Evolutionary conservation across 2,888 invertebrate species (phyloP), one percentile per base, ranked within the genome.

Genomic region (Auanema sp.): DNA sequence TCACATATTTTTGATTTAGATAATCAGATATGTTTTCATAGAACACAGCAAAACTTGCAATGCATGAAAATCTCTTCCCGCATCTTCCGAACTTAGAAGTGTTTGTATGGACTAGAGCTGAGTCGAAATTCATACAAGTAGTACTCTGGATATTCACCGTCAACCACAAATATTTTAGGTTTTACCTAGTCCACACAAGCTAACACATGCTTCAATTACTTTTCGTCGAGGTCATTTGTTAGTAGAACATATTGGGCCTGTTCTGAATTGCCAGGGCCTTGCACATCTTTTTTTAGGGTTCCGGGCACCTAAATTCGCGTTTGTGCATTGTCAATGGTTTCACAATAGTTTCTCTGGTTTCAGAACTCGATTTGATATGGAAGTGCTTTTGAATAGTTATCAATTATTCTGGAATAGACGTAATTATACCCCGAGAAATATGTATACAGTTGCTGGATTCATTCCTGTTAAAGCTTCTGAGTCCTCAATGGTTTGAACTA

Each of bases 301-400:
- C n/a, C 60, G 63, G 2, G 58, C 64, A 42, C 67, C 70, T 0
- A 11, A 47, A 12, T 49, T 49, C 1, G 65, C 70, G 67, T 69
- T n/a, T 43, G 66, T 59, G 2, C 49, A 56, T n/a, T 47, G 16
- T 54, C 21, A 33, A 42, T 11, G 41, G 58, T 58, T 58, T 57
- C 24, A 25, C 24, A 25, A 18, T 49, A 23, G 18, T 42, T 62
- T 62, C 14, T n/a, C 47, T 21, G 16, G 24, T 57, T 62, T 23
- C 50, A 72, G 71, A 47, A 62, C 59, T 24, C 64, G 69, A 3
- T 58, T 72, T 47, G 58, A 56, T 33, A 66, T 69, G 72, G 65
- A 65, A 11, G 47, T 68, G 3, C 57, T 69, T 24, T 59, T 72
- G 5, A 61, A 54, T n/a, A 33, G 64, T 10, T 68, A 69, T 47